These are phyloP conservation scores for Gadopsis marmoratus DNA, from an alignment of 2,797 vertebrate genomes.

Conservation along the genomic window DNA sequence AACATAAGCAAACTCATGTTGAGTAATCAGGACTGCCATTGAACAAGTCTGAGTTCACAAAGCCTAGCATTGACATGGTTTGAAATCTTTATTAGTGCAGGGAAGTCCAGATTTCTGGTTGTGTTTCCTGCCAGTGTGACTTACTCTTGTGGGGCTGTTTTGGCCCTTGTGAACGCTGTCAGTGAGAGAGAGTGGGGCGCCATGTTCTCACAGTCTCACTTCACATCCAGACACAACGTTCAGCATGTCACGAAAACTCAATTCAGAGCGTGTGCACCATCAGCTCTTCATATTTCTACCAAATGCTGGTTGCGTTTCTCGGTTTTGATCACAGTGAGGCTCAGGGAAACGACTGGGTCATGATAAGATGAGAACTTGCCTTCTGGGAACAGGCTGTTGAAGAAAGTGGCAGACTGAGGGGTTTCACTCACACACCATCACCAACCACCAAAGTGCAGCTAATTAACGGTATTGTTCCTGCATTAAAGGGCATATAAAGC, in stretches of 20 bases:
- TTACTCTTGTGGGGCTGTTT: neutral
- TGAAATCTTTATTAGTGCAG: neutral
- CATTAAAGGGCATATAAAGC: neutral
- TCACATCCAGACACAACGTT: constrained; percentile 26
- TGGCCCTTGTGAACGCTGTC: neutral
- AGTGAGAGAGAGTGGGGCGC: neutral
- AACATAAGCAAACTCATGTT: neutral
- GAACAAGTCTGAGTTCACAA: neutral
- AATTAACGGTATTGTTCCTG: neutral
- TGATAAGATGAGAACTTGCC: constrained; percentile 3
- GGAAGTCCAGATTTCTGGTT: neutral
- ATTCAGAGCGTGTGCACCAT: neutral
- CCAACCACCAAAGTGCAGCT: constrained; percentile 7
- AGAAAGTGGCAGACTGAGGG: constrained; percentile 36
- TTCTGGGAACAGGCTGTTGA: constrained; percentile 52
- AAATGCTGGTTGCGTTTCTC: constrained; percentile 67
- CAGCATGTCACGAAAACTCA: neutral
- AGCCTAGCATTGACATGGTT: neutral
- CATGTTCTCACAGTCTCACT: constrained; percentile 56
- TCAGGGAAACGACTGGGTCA: constrained; percentile 41
- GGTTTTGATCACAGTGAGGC: constrained; percentile 63
- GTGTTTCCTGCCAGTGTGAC: constrained; percentile 5
- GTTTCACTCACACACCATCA: constrained; percentile 35
- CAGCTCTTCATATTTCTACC: constrained; percentile 22
- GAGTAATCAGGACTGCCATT: neutral